Conservation (phyloP, 2,888 invertebrate genomes). For the Eulithis prunata region DNA sequence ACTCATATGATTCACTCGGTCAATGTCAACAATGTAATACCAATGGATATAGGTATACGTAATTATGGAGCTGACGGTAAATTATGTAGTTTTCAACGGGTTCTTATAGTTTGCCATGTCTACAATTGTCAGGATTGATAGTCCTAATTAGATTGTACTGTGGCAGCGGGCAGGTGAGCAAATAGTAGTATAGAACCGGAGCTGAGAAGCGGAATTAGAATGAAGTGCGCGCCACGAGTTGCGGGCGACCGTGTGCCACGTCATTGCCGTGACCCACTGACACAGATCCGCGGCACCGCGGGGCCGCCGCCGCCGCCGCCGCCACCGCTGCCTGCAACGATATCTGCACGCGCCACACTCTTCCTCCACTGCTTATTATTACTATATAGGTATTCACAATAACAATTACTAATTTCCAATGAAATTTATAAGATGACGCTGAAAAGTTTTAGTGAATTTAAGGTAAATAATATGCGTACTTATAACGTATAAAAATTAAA, state of each 20-base stretch:
- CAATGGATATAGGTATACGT: conserved; percentile 43
- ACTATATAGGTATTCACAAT: conserved; percentile 38
- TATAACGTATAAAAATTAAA: not conserved
- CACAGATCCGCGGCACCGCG: conserved; percentile 86
- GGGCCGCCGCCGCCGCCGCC: conserved; percentile 60
- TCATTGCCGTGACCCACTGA: conserved; percentile 89
- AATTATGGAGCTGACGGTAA: conserved; percentile 22
- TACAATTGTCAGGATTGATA: conserved; percentile 23
- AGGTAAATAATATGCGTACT: not conserved
- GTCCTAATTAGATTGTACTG: conserved; percentile 25
- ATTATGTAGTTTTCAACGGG: conserved; percentile 4
- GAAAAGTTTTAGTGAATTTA: not conserved
- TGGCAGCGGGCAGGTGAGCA: conserved; percentile 30
- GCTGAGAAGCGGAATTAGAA: conserved; percentile 82
- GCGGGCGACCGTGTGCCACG: conserved; percentile 81
- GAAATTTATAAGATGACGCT: conserved; percentile 25
- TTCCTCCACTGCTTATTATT: conserved; percentile 68
- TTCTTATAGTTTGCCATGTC: conserved; percentile 9
- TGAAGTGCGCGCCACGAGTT: conserved; percentile 68
- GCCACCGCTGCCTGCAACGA: conserved; percentile 69
- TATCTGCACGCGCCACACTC: conserved; percentile 79
- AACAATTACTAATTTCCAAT: conserved; percentile 34
- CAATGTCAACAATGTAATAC: conserved; percentile 65
- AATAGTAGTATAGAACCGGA: conserved; percentile 37
- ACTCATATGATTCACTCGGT: conserved; percentile 68